phyloP scores from a whole-genome alignment of 1,140 invertebrate species.

The Ceratina japonica region DNA sequence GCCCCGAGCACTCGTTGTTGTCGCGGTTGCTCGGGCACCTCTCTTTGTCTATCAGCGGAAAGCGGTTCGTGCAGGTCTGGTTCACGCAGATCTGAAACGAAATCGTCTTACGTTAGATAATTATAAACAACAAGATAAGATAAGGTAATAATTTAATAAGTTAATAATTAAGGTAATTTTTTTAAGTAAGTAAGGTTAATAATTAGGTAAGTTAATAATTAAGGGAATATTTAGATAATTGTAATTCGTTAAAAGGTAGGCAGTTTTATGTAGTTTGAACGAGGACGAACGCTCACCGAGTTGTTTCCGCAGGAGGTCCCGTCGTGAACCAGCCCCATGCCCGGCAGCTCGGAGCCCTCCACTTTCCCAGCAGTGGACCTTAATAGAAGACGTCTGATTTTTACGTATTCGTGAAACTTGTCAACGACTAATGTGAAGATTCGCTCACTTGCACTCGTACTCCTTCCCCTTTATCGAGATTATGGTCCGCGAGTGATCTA shows the following conservation, averaged over 20 bases:
- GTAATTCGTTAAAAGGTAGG: too few relatives aligned
- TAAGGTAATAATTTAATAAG: too few relatives aligned
- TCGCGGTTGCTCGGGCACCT: slow-evolving; percentile 94
- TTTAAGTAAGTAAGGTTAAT: too few relatives aligned
- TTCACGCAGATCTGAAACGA: slow-evolving; percentile 90
- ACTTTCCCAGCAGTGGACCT: slow-evolving; percentile 73
- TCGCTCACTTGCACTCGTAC: slow-evolving; percentile 94
- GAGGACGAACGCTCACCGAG: slow-evolving; percentile 80
- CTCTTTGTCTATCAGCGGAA: slow-evolving; percentile 89
- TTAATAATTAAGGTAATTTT: too few relatives aligned
- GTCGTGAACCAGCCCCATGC: slow-evolving; percentile 90
- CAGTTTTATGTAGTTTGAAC: too few relatives aligned
- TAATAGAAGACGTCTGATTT: background rate
- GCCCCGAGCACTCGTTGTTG: slow-evolving; percentile 93
- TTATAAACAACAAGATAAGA: too few relatives aligned
- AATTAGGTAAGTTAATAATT: too few relatives aligned
- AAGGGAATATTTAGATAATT: too few relatives aligned
- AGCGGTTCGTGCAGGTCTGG: slow-evolving; percentile 92
- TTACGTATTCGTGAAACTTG: too few relatives aligned
- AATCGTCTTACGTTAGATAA: too few relatives aligned
- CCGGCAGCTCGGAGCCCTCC: slow-evolving; percentile 83
- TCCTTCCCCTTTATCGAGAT: slow-evolving; percentile 91
- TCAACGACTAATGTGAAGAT: background rate
- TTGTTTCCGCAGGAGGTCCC: slow-evolving; percentile 95
- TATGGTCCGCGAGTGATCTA: slow-evolving; percentile 91